Base-by-base conservation (phyloP, 2,113 vertebrate species). In the Scopus umbretta region DNA sequence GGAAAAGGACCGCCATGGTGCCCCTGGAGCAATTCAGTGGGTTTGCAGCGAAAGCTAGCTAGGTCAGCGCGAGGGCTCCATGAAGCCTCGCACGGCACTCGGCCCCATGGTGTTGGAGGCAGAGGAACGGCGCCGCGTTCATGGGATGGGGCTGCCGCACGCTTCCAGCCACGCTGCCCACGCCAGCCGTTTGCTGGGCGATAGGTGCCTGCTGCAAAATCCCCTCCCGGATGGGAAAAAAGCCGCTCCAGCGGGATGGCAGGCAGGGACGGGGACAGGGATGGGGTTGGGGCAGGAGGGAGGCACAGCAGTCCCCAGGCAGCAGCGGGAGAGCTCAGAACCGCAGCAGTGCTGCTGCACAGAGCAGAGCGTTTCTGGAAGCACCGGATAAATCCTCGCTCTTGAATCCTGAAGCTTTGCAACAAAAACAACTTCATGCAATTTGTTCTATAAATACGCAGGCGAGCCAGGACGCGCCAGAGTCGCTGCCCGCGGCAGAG, bases 391-490 rank as follows among this genome's bases (percentile, higher is more conserved):
- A 52, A 80, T 22, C 90, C 91, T 91, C 6, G 3, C 75, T 66
- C 91, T 62, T 6, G 3, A 72, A 61, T 86, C 40, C 52, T 14
- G 81, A 29, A 96, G 94, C 95, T 75, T 80, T 94, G 78, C 87
- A 97, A 97, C 94, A 90, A 79, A 96, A 96, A 88, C 91, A 94
- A 53, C 85, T 88, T 11, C 36, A 15, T 47, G 56, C 66, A 56
- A 73, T 94, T 87, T 92, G 94, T 87, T 97, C 96, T 81, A 96
- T 97, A 96, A 98, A 96, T 93, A 95, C 23, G 3, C 80, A 15
- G 82, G 96, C 97, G 67, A 56, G 95, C 97, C 25, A 7, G 96
- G 97, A 94, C 97, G 75, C 6, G 97, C 78, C 13, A 9, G 80
- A 68, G 95, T 16, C 4, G 40, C 92, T 19, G 85, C 87, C 68